Evolutionary conservation across 2,113 vertebrate genomes (phyloP).

Genomic region (Macrotis lagotis): DNA sequence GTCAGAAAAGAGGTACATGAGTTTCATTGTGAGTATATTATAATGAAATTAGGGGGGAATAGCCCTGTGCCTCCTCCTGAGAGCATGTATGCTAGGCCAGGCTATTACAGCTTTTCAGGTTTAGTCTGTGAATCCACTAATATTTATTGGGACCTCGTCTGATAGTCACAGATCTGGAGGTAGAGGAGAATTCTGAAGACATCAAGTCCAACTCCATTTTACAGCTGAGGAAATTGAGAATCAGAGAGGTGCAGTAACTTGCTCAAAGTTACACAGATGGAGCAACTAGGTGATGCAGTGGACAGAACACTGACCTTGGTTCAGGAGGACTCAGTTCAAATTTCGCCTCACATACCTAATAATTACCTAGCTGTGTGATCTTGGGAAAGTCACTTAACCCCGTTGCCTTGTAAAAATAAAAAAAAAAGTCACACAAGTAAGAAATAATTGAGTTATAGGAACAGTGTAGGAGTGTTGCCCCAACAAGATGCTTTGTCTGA

Average conservation of each 20-base stretch:
- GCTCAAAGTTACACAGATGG: conserved; percentile 21
- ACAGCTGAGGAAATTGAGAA: conserved; percentile 13
- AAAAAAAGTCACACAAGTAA: conserved; percentile 1
- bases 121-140: not conserved
- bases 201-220: not conserved
- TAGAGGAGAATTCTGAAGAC: not conserved
- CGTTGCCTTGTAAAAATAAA: too few relatives aligned
- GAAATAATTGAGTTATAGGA: not conserved
- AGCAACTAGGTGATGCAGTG: too few relatives aligned
- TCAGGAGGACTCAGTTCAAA: too few relatives aligned
- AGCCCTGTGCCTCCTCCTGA: not conserved
- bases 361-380: too few relatives aligned
- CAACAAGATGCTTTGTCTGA: not conserved
- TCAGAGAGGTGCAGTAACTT: conserved; percentile 40
- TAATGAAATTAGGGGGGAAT: not conserved
- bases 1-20: not conserved
- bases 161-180: not conserved
- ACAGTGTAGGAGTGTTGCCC: not conserved
- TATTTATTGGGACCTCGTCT: not conserved
- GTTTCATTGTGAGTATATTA: not conserved
- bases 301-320: too few relatives aligned
- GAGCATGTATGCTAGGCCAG: not conserved
- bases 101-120: not conserved
- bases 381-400: too few relatives aligned
- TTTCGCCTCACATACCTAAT: too few relatives aligned